Percentiles rank a stretch among this genome's conserved stretches.
phyloP scores from a whole-genome alignment of 2,113 vertebrate species.

The Planiliza haematocheilus region DNA sequence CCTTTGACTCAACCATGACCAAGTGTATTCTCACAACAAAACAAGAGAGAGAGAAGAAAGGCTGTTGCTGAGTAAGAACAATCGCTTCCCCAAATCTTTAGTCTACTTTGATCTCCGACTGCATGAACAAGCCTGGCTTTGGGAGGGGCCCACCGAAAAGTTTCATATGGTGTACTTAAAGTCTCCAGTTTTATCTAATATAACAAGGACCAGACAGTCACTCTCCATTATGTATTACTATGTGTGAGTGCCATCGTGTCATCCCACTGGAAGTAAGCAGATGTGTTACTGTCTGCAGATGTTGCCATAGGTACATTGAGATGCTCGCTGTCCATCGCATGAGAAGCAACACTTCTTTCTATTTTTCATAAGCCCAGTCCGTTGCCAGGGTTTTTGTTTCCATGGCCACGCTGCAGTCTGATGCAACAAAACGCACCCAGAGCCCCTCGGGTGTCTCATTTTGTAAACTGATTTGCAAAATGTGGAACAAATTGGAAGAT shows the following conservation, averaged over 20 bases:
- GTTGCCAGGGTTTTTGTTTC: conserved; percentile 81
- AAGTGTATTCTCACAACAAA: neutral
- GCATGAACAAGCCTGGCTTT: conserved; percentile 23
- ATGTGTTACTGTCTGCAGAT: conserved; percentile 52
- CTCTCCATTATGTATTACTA: conserved; percentile 36
- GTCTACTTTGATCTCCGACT: conserved; percentile 24
- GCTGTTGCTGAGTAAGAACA: conserved; percentile 12
- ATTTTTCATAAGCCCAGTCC: conserved; percentile 69
- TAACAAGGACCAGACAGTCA: conserved; percentile 40
- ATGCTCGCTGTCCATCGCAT: conserved; percentile 26
- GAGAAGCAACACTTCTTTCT: conserved; percentile 48
- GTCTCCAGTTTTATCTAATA: conserved; percentile 43
- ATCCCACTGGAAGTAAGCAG: conserved; percentile 8
- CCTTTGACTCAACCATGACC: conserved; percentile 9
- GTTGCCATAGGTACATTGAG: conserved; percentile 60
- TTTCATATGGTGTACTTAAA: conserved; percentile 43
- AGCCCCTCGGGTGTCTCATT: neutral
- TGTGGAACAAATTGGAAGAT: neutral
- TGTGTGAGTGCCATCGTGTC: conserved; percentile 27
- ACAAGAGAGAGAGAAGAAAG: neutral
- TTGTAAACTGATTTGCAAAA: too few species aligned
- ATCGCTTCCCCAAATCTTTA: neutral
- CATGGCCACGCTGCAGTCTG: conserved; percentile 76
- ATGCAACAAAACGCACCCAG: conserved; percentile 73
- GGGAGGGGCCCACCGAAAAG: conserved; percentile 30